Percentiles rank a stretch among this genome's conserved stretches.
Evolutionary conservation across 2,797 vertebrate genomes (phyloP).

Genomic region (Rhadinocentrus ornatus): DNA sequence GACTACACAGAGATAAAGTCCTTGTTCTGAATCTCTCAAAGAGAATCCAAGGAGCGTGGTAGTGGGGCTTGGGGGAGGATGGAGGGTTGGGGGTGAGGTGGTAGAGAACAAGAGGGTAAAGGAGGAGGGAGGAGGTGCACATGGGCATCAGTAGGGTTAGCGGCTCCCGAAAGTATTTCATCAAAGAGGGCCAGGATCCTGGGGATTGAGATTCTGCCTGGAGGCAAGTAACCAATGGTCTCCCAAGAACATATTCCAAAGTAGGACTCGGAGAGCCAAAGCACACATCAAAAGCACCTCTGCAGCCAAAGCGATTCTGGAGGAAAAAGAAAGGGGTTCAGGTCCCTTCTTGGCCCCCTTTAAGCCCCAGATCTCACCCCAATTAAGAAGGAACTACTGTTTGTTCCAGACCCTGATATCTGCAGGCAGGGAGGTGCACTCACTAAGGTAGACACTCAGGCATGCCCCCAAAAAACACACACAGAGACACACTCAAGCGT

Average conservation of each 20-base stretch:
- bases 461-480: slow-evolving; percentile 32
- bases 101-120: slow-evolving; percentile 70
- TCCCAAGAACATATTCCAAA: slow-evolving; percentile 89
- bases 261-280: slow-evolving; percentile 85
- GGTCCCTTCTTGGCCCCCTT: slow-evolving; percentile 79
- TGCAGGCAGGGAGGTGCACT: slow-evolving; percentile 70
- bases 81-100: slow-evolving; percentile 24
- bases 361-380: slow-evolving; percentile 85
- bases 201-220: slow-evolving; percentile 87
- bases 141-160: slow-evolving; percentile 81
- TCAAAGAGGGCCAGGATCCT: slow-evolving; percentile 86
- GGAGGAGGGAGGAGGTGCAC: slow-evolving; percentile 54
- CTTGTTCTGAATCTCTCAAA: slow-evolving; percentile 82
- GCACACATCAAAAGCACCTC: slow-evolving; percentile 88
- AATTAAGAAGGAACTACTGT: slow-evolving; percentile 85
- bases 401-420: slow-evolving; percentile 78
- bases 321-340: slow-evolving; percentile 81
- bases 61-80: slow-evolving; percentile 39
- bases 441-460: slow-evolving; percentile 34
- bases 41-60: slow-evolving; percentile 73
- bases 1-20: slow-evolving; percentile 81
- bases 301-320: slow-evolving; percentile 84
- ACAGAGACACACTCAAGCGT: slow-evolving; percentile 12
- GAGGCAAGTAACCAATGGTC: slow-evolving; percentile 86
- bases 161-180: slow-evolving; percentile 87